These are phyloP conservation scores for Linnaemya vulpina DNA, from an alignment of 2,888 invertebrate species.

Conservation along the genomic window DNA sequence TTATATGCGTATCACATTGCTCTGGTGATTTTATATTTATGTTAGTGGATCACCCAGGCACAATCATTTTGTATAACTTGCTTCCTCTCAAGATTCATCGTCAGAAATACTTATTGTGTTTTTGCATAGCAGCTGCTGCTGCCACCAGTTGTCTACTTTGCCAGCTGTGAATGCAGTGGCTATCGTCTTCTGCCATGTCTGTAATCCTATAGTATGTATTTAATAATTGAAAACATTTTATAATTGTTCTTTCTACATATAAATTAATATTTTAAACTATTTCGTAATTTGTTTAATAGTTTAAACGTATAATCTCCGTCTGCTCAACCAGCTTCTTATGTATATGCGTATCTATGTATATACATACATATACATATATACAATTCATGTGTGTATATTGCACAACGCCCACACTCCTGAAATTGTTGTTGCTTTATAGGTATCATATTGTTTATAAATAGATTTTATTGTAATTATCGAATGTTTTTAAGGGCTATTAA, in stretches of 20 bases:
- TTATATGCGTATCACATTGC: not conserved
- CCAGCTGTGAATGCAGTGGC: conserved; percentile 42
- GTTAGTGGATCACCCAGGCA: conserved; percentile 69
- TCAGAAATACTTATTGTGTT: not conserved
- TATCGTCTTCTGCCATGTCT: conserved; percentile 14
- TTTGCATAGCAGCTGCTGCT: conserved; percentile 16
- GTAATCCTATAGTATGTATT: not conserved
- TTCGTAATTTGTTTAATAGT: conserved; percentile 51
- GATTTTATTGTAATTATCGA: conserved; percentile 1
- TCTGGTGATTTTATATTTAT: conserved; percentile 49
- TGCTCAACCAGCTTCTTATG: not conserved
- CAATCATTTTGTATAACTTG: conserved; percentile 24
- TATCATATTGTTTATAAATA: conserved; percentile 49
- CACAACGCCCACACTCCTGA: conserved; percentile 55
- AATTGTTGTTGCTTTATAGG: conserved; percentile 21
- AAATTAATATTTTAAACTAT: conserved; percentile 26
- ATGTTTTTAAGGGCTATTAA: conserved; percentile 28
- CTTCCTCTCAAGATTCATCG: conserved; percentile 9
- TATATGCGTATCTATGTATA: not conserved
- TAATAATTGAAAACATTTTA: not conserved
- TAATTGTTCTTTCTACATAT: conserved; percentile 32
- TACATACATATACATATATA: not conserved
- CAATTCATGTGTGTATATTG: not conserved
- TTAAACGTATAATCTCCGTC: not conserved
- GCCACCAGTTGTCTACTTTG: not conserved